Conservation (phyloP, 2,797 vertebrate genomes). For the Pogonophryne albipinna region DNA sequence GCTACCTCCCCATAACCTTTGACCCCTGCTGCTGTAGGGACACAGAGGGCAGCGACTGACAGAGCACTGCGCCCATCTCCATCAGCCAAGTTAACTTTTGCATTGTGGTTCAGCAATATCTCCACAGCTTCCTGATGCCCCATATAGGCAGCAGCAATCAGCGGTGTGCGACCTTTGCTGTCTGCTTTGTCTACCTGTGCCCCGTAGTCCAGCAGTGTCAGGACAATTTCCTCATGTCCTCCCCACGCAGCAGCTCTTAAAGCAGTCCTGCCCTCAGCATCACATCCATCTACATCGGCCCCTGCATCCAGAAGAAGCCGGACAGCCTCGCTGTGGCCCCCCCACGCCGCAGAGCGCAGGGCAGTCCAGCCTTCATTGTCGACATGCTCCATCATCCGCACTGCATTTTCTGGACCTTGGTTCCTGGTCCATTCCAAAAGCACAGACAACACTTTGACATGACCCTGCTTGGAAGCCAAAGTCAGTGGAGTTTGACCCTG, state of each 20-base stretch:
- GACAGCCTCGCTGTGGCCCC: slow-evolving; percentile 84
- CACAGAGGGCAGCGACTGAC: slow-evolving; percentile 86
- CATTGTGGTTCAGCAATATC: slow-evolving; percentile 81
- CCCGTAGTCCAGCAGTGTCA: slow-evolving; percentile 79
- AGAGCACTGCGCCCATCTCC: slow-evolving; percentile 86
- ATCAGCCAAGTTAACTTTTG: slow-evolving; percentile 81
- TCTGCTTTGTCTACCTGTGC: slow-evolving; percentile 83
- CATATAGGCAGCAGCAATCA: slow-evolving; percentile 89
- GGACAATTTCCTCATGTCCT: slow-evolving; percentile 85
- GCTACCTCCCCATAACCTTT: slow-evolving; percentile 83
- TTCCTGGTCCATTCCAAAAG: slow-evolving; percentile 82
- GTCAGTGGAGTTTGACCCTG: slow-evolving; percentile 87
- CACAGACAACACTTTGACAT: slow-evolving; percentile 77
- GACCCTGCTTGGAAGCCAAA: slow-evolving; percentile 84
- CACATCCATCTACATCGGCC: slow-evolving; percentile 85
- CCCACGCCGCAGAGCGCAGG: slow-evolving; percentile 87
- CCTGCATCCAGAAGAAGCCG: slow-evolving; percentile 82
- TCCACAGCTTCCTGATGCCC: slow-evolving; percentile 86
- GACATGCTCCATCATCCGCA: slow-evolving; percentile 78
- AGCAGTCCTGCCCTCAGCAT: slow-evolving; percentile 86
- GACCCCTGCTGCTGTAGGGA: slow-evolving; percentile 80
- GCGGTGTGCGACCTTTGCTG: slow-evolving; percentile 85
- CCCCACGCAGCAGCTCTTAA: slow-evolving; percentile 89
- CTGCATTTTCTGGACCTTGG: slow-evolving; percentile 47
- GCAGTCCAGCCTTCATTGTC: slow-evolving; percentile 89